Conservation (phyloP, 2,888 invertebrate species). For the Epicampocera succincta region DNA sequence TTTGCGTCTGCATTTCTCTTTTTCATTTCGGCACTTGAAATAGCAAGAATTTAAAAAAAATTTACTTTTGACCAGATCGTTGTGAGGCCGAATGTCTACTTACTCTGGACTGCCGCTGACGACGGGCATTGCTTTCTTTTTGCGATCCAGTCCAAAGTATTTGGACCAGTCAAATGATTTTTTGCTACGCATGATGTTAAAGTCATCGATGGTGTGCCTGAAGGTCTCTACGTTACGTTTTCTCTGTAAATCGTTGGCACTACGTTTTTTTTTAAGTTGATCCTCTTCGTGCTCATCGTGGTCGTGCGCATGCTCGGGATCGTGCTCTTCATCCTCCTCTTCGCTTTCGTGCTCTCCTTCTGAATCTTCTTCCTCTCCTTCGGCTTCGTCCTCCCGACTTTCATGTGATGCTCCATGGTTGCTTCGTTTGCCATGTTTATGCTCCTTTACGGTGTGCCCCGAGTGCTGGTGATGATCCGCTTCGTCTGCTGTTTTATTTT, state of each 20-base stretch:
- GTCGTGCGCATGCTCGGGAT: slow-evolving; percentile 78
- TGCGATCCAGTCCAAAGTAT: slow-evolving; percentile 92
- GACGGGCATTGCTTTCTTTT: slow-evolving; percentile 83
- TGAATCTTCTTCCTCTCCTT: slow-evolving; percentile 74
- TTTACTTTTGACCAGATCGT: background rate
- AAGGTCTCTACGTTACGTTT: slow-evolving; percentile 74
- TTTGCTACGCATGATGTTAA: slow-evolving; percentile 85
- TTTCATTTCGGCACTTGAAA: slow-evolving; percentile 70
- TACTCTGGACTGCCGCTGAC: slow-evolving; percentile 57
- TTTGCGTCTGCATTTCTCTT: slow-evolving; percentile 72
- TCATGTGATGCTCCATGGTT: slow-evolving; percentile 74
- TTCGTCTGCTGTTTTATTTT: slow-evolving; percentile 58
- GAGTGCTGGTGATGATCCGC: slow-evolving; percentile 79
- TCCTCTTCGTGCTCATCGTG: slow-evolving; percentile 79
- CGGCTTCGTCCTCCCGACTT: slow-evolving; percentile 70
- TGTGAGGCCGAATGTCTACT: slow-evolving; percentile 7
- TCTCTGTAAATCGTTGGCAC: slow-evolving; percentile 70
- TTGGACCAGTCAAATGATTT: slow-evolving; percentile 94
- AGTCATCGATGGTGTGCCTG: slow-evolving; percentile 78
- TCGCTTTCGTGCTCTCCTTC: slow-evolving; percentile 75
- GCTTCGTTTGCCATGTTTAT: slow-evolving; percentile 78
- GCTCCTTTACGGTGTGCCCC: slow-evolving; percentile 72
- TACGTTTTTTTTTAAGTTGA: slow-evolving; percentile 81
- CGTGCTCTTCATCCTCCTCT: slow-evolving; percentile 75
- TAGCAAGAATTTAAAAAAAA: background rate